Evolutionary conservation across 64 coral and sea anemone genomes (phyloP).

Genomic region (Pocillopora verrucosa): DNA sequence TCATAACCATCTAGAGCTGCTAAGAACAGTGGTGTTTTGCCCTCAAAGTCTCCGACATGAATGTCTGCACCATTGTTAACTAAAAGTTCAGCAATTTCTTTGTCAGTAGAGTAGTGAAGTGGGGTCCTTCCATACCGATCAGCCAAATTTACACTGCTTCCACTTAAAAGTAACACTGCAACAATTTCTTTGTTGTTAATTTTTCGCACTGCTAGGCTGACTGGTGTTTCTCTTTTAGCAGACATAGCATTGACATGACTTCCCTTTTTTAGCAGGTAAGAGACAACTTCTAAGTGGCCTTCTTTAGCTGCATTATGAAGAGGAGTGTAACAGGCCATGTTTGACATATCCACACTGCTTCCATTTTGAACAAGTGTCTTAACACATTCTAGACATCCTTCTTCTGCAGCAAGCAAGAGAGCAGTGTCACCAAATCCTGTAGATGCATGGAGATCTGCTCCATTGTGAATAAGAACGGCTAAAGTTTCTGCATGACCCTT

Average conservation of each 20-base stretch:
- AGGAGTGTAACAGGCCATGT: conserved; percentile 32
- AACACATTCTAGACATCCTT: conserved; percentile 46
- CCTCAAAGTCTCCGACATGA: conserved; percentile 20
- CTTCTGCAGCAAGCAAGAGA: conserved; percentile 45
- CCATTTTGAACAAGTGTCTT: conserved; percentile 37
- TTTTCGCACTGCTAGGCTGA: conserved; percentile 45
- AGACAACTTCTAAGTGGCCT: conserved; percentile 32
- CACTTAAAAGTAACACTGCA: conserved; percentile 26
- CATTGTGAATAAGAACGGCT: conserved; percentile 34
- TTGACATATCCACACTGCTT: conserved; percentile 26
- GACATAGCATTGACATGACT: conserved; percentile 2
- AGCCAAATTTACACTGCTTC: conserved; percentile 7
- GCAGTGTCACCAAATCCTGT: conserved; percentile 51
- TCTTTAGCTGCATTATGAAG: conserved; percentile 56
- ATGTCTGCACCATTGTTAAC: conserved; percentile 28
- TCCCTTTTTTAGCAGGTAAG: conserved; percentile 27
- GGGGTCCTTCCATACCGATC: conserved; percentile 44
- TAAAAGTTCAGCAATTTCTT: conserved; percentile 44
- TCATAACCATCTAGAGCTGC: conserved; percentile 42
- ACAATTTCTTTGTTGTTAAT: conserved; percentile 27
- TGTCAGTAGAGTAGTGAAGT: conserved; percentile 34
- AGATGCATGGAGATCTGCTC: conserved; percentile 36
- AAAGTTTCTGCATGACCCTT: conserved; percentile 34
- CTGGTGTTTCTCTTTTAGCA: conserved; percentile 32
- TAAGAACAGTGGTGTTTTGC: conserved; percentile 59